phyloP scores from a whole-genome alignment of 1,140 invertebrate genomes.

The Trichonephila clavata region DNA sequence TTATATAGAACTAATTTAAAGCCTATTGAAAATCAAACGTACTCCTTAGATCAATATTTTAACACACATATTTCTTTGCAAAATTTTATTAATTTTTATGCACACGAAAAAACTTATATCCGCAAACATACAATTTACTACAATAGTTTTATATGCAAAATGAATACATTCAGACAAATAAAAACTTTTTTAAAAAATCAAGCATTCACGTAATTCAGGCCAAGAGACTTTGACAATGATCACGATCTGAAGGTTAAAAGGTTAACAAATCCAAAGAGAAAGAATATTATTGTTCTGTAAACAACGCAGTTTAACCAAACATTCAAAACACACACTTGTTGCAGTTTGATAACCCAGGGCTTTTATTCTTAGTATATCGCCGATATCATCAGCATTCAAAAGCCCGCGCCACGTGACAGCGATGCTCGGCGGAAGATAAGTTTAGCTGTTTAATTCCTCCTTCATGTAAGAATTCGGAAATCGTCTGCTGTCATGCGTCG shows the following conservation, averaged over 20 bases:
- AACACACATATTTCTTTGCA: too few relatives aligned
- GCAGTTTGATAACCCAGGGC: neutral
- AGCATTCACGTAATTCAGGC: neutral
- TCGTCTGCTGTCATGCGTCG: neutral
- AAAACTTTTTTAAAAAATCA: neutral
- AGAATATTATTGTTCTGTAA: neutral
- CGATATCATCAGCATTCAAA: conserved; percentile 15
- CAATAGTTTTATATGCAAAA: too few relatives aligned
- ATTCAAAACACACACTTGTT: neutral
- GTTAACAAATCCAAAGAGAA: neutral
- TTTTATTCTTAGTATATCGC: neutral
- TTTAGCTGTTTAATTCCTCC: conserved; percentile 27
- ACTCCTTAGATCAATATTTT: too few relatives aligned
- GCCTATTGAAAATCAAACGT: too few relatives aligned
- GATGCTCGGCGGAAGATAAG: neutral
- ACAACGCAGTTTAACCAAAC: neutral
- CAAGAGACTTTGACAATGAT: neutral
- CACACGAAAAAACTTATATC: too few relatives aligned
- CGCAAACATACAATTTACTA: too few relatives aligned
- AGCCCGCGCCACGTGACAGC: neutral
- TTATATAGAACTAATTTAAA: too few relatives aligned
- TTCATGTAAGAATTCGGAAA: neutral
- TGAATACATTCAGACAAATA: neutral
- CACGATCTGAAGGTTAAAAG: neutral
- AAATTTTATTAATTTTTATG: too few relatives aligned